phyloP scores from a whole-genome alignment of 1,140 invertebrate species.

The Saccostrea glomerata region DNA sequence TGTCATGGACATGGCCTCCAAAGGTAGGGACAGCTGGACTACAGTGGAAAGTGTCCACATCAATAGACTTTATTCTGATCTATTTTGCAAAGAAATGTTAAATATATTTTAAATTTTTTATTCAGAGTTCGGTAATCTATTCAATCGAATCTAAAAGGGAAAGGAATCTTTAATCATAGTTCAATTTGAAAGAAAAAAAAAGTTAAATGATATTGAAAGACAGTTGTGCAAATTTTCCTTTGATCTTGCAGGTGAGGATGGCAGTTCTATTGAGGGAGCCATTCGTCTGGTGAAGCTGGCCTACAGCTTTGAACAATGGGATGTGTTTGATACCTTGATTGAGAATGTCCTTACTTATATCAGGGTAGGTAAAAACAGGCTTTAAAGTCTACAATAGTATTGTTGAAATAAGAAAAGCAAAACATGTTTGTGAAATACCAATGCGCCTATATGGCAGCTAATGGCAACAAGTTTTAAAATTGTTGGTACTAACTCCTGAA shows the following conservation, averaged over 20 bases:
- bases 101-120: not conserved
- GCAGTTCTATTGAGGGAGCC: slow-evolving; percentile 72
- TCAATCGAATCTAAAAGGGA: not conserved
- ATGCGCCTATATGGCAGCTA: no score
- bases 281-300: slow-evolving; percentile 76
- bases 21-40: slow-evolving; percentile 57
- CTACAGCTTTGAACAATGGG: slow-evolving; percentile 78
- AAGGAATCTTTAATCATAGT: not conserved
- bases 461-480: no score
- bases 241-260: slow-evolving; percentile 69
- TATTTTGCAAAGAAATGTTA: not conserved
- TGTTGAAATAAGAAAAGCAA: no score
- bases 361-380: slow-evolving; percentile 61
- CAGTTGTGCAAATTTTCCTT: not conserved
- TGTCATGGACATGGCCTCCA: slow-evolving; percentile 73
- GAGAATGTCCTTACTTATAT: slow-evolving; percentile 68
- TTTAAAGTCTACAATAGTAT: no score
- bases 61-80: not conserved
- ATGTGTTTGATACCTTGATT: slow-evolving; percentile 74
- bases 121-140: not conserved
- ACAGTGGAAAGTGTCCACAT: not conserved
- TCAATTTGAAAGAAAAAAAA: not conserved
- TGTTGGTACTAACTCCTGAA: no score
- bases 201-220: not conserved
- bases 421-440: no score